These are phyloP conservation scores for Brachionus manjavacas DNA, from an alignment of 1,140 invertebrate genomes.

Conservation along the genomic window DNA sequence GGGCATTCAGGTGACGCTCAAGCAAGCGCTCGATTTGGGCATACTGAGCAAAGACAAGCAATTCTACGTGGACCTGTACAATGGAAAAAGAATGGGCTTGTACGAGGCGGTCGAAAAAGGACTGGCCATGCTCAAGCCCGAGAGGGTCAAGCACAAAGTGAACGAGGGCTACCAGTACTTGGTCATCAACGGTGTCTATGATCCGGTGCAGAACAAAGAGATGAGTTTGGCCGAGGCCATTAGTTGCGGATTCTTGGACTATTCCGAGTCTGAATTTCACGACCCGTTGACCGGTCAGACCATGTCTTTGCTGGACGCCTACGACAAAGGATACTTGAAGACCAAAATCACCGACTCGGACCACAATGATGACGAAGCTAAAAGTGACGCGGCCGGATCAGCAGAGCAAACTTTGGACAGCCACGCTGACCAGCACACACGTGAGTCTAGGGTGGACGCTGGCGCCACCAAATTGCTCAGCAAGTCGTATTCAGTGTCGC, in stretches of 20 bases:
- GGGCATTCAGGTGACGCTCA: not conserved
- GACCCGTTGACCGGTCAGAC: constrained; percentile 54
- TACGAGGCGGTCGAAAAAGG: constrained; percentile 79
- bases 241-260: constrained; percentile 50
- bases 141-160: constrained; percentile 51
- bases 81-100: constrained; percentile 62
- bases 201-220: constrained; percentile 52
- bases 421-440: not conserved
- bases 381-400: too few species aligned
- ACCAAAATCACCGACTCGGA: not conserved
- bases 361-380: too few species aligned
- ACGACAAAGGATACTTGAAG: constrained; percentile 40
- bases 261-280: constrained; percentile 42
- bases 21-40: constrained; percentile 17
- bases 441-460: not conserved
- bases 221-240: constrained; percentile 53
- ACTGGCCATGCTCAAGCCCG: constrained; percentile 75
- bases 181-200: constrained; percentile 29
- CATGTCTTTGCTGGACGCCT: constrained; percentile 28
- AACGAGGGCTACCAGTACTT: constrained; percentile 68
- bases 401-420: too few species aligned
- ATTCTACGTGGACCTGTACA: constrained; percentile 43
- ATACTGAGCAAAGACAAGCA: not conserved
- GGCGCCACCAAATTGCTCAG: not conserved
- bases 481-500: constrained; percentile 6